Conservation (phyloP, 2,888 invertebrate genomes). For the Epistrophe eligans region DNA sequence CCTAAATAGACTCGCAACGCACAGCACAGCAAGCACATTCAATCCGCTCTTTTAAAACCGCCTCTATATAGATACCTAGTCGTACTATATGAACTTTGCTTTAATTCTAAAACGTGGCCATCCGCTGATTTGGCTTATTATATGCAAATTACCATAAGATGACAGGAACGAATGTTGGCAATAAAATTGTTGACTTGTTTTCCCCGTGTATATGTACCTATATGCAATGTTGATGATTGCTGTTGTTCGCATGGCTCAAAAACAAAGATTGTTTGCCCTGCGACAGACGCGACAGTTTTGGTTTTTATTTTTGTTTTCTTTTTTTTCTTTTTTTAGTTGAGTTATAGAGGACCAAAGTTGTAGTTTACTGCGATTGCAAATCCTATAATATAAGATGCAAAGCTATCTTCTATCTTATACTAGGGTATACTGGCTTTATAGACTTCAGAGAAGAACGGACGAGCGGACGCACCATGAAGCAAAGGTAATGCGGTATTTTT, state of each 20-base stretch:
- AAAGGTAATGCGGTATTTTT: conserved; percentile 78
- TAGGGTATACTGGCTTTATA: not conserved
- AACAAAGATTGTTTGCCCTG: conserved; percentile 47
- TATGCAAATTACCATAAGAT: conserved; percentile 82
- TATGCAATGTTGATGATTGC: conserved; percentile 53
- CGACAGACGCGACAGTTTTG: conserved; percentile 53
- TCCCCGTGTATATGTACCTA: not conserved
- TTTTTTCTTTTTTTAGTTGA: conserved; percentile 38
- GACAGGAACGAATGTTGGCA: conserved; percentile 77
- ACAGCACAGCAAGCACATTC: conserved; percentile 52
- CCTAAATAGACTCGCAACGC: conserved; percentile 46
- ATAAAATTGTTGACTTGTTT: conserved; percentile 72
- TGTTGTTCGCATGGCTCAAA: conserved; percentile 48
- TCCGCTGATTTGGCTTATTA: conserved; percentile 83
- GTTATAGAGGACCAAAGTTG: conserved; percentile 59
- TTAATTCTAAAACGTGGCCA: conserved; percentile 80
- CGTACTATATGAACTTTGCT: conserved; percentile 48
- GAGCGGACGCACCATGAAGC: conserved; percentile 32
- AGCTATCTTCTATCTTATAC: conserved; percentile 58
- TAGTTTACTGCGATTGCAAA: conserved; percentile 26
- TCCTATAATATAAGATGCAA: conserved; percentile 30
- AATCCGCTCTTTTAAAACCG: not conserved
- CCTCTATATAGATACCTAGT: not conserved
- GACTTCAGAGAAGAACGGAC: not conserved
- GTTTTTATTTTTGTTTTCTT: conserved; percentile 3